These are phyloP conservation scores for Pristionchus maxplancki DNA, from an alignment of 2,888 invertebrate species.

Conservation along the genomic window DNA sequence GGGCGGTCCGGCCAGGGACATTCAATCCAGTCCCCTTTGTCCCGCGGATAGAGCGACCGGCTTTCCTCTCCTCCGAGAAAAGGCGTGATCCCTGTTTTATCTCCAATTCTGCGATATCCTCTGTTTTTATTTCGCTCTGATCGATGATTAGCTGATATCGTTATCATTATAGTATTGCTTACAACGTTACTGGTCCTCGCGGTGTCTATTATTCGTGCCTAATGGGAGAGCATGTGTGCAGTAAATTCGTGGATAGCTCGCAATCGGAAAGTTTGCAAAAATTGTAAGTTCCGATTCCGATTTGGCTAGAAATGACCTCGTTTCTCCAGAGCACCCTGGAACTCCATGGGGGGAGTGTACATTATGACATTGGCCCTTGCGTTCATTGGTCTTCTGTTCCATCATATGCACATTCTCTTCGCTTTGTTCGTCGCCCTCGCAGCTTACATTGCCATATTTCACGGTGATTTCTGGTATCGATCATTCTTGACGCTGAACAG, in stretches of 20 bases:
- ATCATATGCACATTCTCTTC: constrained; percentile 55
- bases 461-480: constrained; percentile 76
- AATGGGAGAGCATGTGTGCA: constrained; percentile 39
- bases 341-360: constrained; percentile 57
- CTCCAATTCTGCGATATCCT: constrained; percentile 24
- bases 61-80: constrained; percentile 50
- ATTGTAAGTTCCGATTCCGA: constrained; percentile 9
- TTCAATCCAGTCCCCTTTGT: constrained; percentile 52
- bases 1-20: constrained; percentile 49
- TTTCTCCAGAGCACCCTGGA: constrained; percentile 37
- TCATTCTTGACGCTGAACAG: constrained; percentile 74
- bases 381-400: constrained; percentile 54
- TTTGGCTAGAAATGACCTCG: constrained; percentile 37
- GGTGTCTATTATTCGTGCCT: background rate
- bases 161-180: background rate
- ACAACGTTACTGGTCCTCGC: background rate
- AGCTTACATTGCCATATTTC: constrained; percentile 61
- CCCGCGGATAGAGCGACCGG: constrained; percentile 51
- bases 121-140: constrained; percentile 17
- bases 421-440: constrained; percentile 16
- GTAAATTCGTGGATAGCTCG: constrained; percentile 4
- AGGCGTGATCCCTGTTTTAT: constrained; percentile 51
- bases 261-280: background rate
- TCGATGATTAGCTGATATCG: background rate
- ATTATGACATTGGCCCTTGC: constrained; percentile 59